A percentile compares a stretch with the other conserved stretches of the same genome.
These are phyloP conservation scores for Lobophora halterata DNA, from an alignment of 2,888 invertebrate genomes.

Conservation along the genomic window DNA sequence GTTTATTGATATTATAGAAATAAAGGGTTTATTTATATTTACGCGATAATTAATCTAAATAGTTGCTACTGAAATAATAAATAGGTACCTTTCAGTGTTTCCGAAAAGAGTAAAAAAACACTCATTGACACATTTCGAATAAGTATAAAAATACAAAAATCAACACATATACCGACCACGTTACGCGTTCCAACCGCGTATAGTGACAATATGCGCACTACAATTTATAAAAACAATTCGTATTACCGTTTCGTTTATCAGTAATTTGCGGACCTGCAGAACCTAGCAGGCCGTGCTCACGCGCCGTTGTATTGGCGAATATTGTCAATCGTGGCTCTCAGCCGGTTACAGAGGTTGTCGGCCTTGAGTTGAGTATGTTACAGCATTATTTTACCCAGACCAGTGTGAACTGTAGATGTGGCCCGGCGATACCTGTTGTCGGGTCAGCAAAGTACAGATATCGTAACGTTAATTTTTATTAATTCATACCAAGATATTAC, in stretches of 20 bases:
- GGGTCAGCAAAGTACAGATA: too few species aligned
- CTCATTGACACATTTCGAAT: constrained; percentile 6
- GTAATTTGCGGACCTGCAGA: constrained; percentile 8
- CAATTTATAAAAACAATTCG: constrained; percentile 16
- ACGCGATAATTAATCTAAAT: too few species aligned
- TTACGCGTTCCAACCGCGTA: constrained; percentile 6
- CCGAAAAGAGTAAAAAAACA: background rate
- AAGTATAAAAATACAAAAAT: too few species aligned
- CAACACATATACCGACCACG: constrained; percentile 6
- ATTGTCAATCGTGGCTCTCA: constrained; percentile 49
- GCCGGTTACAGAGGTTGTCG: constrained; percentile 44
- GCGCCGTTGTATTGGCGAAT: constrained; percentile 64
- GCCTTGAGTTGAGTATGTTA: constrained; percentile 56
- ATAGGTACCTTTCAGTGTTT: constrained; percentile 7
- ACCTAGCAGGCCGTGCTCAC: constrained; percentile 26
- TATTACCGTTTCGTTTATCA: constrained; percentile 3
- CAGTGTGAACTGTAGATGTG: constrained; percentile 31
- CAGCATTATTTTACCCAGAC: constrained; percentile 42
- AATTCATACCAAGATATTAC: too few species aligned
- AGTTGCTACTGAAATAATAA: too few species aligned
- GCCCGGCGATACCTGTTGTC: constrained; percentile 45
- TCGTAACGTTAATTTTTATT: too few species aligned
- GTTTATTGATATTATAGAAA: too few species aligned
- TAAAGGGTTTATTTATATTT: too few species aligned
- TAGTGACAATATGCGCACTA: constrained; percentile 32